Base-by-base conservation (phyloP, 64 coral and sea anemone species). In the Actinia equina region DNA sequence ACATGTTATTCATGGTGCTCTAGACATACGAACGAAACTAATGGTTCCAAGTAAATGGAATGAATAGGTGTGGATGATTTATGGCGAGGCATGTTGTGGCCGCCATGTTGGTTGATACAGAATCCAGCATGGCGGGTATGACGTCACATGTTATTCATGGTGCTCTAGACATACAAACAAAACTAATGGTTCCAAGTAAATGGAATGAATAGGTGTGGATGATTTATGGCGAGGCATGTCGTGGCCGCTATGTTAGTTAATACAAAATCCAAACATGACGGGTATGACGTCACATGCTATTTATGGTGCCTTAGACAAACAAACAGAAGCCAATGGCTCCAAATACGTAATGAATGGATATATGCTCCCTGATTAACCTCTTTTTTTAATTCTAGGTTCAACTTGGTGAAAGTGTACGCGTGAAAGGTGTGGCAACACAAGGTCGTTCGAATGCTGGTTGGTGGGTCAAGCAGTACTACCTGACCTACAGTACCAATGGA, bases 151-250 rank as follows among this genome's bases (percentile, higher is more conserved):
- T 1, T 87, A 76, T 53, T 74, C 91, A 23, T 96, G 94, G 94
- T 87, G 91, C 49, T 79, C 88, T n/a, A 90, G 91, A 27, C 71
- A 78, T 45, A 82, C 58, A 52, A 84, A 92, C 43, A 71, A 22
- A 89, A 77, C 2, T 88, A 96, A 62, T 96, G 94, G 94, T 85
- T 96, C 2, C 91, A 96, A 54, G 83, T 93, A n/a, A n/a, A n/a
- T n/a, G n/a, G n/a, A n/a, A n/a, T n/a, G n/a, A n/a, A n/a, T n/a
- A n/a, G n/a, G n/a, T n/a, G n/a, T n/a, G n/a, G n/a, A n/a, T n/a
- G n/a, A n/a, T n/a, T n/a, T n/a, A n/a, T n/a, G n/a, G n/a, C n/a
- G n/a, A n/a, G n/a, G n/a, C n/a, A n/a, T n/a, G n/a, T n/a, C n/a
- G n/a, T n/a, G n/a, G n/a, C n/a, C n/a, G n/a, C n/a, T n/a, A n/a